Percentiles rank a stretch among this genome's conserved stretches.
These are phyloP conservation scores for Archaeoteleia sp. DNA, from an alignment of 2,888 invertebrate species.

Conservation along the genomic window DNA sequence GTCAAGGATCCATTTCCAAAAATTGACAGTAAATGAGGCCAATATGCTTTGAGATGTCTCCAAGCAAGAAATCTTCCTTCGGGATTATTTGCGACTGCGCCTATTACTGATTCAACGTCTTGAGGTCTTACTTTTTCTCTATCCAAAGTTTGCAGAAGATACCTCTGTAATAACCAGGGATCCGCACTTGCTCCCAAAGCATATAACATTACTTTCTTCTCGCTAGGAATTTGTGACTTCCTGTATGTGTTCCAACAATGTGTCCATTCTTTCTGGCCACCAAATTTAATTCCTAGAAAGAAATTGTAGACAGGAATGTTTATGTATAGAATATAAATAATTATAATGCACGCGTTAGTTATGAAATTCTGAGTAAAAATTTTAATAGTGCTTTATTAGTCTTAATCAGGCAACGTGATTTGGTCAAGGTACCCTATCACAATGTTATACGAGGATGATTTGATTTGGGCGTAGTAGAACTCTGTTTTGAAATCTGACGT, in stretches of 20 bases:
- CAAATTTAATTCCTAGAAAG: conserved; percentile 83
- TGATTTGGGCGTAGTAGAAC: too few species aligned
- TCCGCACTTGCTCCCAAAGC: conserved; percentile 84
- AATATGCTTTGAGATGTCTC: conserved; percentile 84
- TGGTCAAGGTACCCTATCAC: too few species aligned
- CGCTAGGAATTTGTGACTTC: conserved; percentile 81
- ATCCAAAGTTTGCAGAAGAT: conserved; percentile 84
- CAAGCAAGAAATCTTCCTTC: conserved; percentile 83
- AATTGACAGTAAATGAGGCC: conserved; percentile 79
- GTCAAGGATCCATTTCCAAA: conserved; percentile 81
- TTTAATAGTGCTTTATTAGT: too few species aligned
- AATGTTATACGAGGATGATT: too few species aligned
- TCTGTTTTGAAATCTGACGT: too few species aligned
- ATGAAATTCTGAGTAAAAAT: too few species aligned
- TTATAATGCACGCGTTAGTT: too few species aligned
- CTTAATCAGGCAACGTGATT: too few species aligned
- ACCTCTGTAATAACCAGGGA: conserved; percentile 89
- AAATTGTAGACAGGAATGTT: too few species aligned
- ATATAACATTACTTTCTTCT: conserved; percentile 82
- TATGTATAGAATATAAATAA: too few species aligned
- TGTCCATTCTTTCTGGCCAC: conserved; percentile 84
- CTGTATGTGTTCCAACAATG: conserved; percentile 85
- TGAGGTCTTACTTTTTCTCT: conserved; percentile 82
- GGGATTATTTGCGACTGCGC: conserved; percentile 84
- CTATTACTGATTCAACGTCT: conserved; percentile 83